Base-by-base conservation (phyloP, 2,797 vertebrate genomes). In the Xenopus petersii region DNA sequence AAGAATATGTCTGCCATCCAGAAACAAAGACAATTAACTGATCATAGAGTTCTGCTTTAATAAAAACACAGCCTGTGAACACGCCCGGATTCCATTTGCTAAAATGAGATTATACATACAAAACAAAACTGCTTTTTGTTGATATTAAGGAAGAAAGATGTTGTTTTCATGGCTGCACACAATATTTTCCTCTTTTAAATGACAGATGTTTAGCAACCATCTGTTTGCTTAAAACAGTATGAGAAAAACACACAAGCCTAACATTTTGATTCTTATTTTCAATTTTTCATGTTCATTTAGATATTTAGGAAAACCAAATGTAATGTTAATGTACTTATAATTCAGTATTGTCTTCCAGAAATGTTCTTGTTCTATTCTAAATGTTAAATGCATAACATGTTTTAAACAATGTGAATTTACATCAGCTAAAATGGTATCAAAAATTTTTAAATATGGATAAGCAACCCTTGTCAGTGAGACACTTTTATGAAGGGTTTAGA, bases 21-120 rank as follows among this genome's bases (percentile, higher is more conserved):
- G 33, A 65, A 59, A 71, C 66, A 54, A 8, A 49, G 26, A 47
- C 61, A 66, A 75, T 46, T n/a, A 63, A 77, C 71, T 71, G 54
- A 67, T 67, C 51, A 58, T 49, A 48, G 61, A 77, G 42, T 60
- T 72, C 51, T 54, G 63, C 63, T 80, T 77, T 69, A 77, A 75
- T 68, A 74, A 79, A 72, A 74, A 62, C 63, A 71, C 75, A 77
- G 64, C 67, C 30, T 66, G 55, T 60, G 62, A 67, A 21, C 54
- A 80, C 7, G 7, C 36, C 42, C 13, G 60, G 24, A 56, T 58
- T 80, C 54, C 15, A 49, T 46, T 9, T 16, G 47, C 58, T 67
- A 71, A 71, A 49, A 5, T 62, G 30, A 16, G 55, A 71, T 71
- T 71, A 66, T 61, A 67, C 66, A 74, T 56, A 70, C 61, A 67